Percentiles rank a stretch among this genome's conserved stretches.
These are phyloP conservation scores for Eupristina koningsbergeri DNA, from an alignment of 1,140 invertebrate species.

Conservation along the genomic window DNA sequence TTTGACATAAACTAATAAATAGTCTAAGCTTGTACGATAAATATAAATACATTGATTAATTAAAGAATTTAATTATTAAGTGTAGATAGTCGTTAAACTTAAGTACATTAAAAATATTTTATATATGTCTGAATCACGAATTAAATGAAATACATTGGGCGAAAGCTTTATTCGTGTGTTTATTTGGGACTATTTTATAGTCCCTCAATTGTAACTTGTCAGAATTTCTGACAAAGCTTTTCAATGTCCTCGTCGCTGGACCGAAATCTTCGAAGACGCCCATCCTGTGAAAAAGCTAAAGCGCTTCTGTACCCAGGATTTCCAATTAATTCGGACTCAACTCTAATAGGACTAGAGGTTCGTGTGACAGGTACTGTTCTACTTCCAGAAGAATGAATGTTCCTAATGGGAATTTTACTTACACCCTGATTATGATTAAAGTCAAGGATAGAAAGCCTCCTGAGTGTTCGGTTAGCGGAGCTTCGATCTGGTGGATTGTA, in stretches of 20 bases:
- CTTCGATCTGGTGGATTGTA: conserved; percentile 53
- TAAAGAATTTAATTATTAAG: no score
- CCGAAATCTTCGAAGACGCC: conserved; percentile 58
- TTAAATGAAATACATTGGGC: background rate
- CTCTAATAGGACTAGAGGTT: conserved; percentile 66
- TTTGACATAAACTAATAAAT: background rate
- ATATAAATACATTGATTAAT: background rate
- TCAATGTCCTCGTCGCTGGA: conserved; percentile 69
- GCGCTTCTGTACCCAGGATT: conserved; percentile 46
- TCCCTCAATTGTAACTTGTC: background rate
- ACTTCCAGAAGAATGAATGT: conserved; percentile 62
- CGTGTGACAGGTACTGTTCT: conserved; percentile 68
- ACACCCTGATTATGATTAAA: conserved; percentile 70
- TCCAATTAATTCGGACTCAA: conserved; percentile 56
- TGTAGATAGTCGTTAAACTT: background rate
- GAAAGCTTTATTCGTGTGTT: background rate
- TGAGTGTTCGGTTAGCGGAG: conserved; percentile 15
- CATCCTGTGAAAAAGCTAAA: conserved; percentile 47
- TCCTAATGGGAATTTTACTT: conserved; percentile 68
- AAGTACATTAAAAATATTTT: background rate
- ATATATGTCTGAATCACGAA: conserved; percentile 17
- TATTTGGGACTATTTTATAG: background rate
- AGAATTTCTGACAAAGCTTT: conserved; percentile 66
- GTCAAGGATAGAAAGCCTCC: conserved; percentile 61
- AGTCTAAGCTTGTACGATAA: background rate